These are phyloP conservation scores for Hydrotaea cyrtoneurina DNA, from an alignment of 2,888 invertebrate genomes.

Conservation along the genomic window DNA sequence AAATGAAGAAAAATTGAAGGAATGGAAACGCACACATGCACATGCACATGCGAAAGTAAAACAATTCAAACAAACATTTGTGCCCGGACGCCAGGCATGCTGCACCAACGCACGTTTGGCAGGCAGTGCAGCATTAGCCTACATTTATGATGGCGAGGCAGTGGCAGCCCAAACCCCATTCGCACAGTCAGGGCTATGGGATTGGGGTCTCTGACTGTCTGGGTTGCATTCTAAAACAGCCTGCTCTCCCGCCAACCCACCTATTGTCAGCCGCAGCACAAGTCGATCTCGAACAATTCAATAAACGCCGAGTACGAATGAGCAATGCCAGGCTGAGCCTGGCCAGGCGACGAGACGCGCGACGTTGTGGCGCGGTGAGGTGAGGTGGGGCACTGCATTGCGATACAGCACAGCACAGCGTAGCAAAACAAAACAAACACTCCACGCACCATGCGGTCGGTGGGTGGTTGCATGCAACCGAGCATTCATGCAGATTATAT, in stretches of 20 bases:
- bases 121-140: slow-evolving; percentile 53
- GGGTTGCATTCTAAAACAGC: neutral
- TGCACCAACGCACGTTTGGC: neutral
- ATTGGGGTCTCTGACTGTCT: neutral
- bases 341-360: no score
- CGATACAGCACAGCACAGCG: neutral
- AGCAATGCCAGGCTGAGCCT: slow-evolving; percentile 7
- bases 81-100: neutral
- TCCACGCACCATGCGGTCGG: slow-evolving; percentile 30
- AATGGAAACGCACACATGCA: neutral
- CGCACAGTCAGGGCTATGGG: neutral
- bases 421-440: neutral
- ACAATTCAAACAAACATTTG: slow-evolving; percentile 6
- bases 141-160: slow-evolving; percentile 48
- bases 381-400: neutral
- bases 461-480: slow-evolving; percentile 51
- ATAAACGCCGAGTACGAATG: slow-evolving; percentile 50
- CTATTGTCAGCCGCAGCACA: slow-evolving; percentile 36
- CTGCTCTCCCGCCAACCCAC: neutral
- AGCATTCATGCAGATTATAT: slow-evolving; percentile 60
- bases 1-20: neutral
- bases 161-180: neutral
- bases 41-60: neutral
- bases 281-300: slow-evolving; percentile 55
- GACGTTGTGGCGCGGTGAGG: no score